These are phyloP conservation scores for Eurypyga helias DNA, from an alignment of 2,113 vertebrate genomes.

Conservation along the genomic window DNA sequence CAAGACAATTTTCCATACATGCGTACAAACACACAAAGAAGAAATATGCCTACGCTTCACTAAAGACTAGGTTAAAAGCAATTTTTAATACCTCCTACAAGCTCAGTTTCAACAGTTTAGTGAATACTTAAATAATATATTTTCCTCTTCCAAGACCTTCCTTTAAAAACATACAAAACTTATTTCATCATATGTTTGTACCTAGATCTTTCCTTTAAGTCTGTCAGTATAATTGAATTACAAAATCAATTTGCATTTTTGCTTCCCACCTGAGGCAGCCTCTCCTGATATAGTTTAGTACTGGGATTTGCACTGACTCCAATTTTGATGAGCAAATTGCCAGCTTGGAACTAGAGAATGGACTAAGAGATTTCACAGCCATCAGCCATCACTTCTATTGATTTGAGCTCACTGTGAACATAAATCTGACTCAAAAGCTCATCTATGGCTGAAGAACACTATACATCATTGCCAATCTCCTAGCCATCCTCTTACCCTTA, in stretches of 20 bases:
- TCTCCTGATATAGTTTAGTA: neutral
- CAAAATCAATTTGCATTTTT: neutral
- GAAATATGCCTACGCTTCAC: neutral
- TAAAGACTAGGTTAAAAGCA: neutral
- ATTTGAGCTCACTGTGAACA: neutral
- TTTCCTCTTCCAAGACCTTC: neutral
- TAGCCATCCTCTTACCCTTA: neutral
- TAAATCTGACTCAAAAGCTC: neutral
- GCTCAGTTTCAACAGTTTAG: neutral
- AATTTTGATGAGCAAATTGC: neutral
- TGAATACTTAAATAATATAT: neutral
- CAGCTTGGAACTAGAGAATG: neutral
- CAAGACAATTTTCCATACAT: constrained; percentile 16
- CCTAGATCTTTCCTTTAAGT: neutral
- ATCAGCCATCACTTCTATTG: neutral
- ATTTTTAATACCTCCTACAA: neutral
- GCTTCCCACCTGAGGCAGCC: neutral
- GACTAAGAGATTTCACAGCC: neutral
- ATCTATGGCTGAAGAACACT: neutral
- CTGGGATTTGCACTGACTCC: neutral
- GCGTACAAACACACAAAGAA: neutral
- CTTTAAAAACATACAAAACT: neutral
- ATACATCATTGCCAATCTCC: neutral
- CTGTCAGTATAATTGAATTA: neutral
- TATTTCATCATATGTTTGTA: neutral